These are phyloP conservation scores for Paralvinella palmiformis DNA, from an alignment of 1,140 invertebrate genomes.

Conservation along the genomic window DNA sequence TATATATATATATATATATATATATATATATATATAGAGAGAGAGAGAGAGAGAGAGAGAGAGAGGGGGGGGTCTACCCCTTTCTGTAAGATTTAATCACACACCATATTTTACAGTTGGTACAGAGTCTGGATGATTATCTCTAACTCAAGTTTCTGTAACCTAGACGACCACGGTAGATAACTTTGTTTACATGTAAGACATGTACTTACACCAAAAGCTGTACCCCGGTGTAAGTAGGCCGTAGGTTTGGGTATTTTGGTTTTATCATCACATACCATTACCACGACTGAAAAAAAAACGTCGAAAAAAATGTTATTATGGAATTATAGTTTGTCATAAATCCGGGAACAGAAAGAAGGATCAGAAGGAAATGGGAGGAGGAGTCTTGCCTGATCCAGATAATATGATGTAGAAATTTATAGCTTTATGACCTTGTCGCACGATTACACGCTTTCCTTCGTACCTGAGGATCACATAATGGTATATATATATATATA, in stretches of 20 bases:
- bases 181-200: no score
- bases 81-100: no score
- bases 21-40: no score
- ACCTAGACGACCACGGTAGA: no score
- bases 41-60: no score
- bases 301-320: background rate
- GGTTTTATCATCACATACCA: slow-evolving; percentile 26
- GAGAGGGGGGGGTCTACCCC: no score
- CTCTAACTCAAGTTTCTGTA: no score
- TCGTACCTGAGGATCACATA: slow-evolving; percentile 29
- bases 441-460: slow-evolving; percentile 32
- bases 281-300: slow-evolving; percentile 35
- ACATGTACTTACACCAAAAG: slow-evolving; percentile 44
- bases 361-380: background rate
- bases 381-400: slow-evolving; percentile 29
- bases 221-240: slow-evolving; percentile 35
- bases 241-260: slow-evolving; percentile 29
- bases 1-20: no score
- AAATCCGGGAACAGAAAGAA: background rate
- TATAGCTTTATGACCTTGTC: slow-evolving; percentile 36
- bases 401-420: slow-evolving; percentile 44
- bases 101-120: no score
- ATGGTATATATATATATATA: background rate
- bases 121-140: no score
- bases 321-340: background rate